These are phyloP conservation scores for Rhinolophus ferrumequinum DNA, from an alignment of 2,113 vertebrate species.

Conservation along the genomic window DNA sequence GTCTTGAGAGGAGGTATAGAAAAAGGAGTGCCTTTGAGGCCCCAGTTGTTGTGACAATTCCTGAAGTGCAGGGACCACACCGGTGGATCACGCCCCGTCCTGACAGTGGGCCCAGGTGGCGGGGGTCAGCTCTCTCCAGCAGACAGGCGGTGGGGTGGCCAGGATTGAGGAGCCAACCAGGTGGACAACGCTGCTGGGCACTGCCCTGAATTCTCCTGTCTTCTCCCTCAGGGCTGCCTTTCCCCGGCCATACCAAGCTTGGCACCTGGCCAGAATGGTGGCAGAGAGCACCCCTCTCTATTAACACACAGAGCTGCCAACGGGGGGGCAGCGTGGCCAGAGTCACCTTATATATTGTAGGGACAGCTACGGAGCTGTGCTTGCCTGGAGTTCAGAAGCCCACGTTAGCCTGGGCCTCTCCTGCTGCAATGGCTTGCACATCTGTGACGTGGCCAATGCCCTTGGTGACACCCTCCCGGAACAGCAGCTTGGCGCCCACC, in stretches of 20 bases:
- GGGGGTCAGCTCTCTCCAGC: constrained; percentile 4
- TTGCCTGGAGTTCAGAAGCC: constrained; percentile 84
- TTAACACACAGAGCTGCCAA: constrained; percentile 71
- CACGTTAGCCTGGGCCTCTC: constrained; percentile 84
- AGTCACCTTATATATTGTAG: constrained; percentile 76
- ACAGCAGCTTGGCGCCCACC: constrained; percentile 96
- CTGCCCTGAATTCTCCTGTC: constrained; percentile 50
- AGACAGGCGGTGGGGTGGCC: background rate
- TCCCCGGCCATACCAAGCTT: constrained; percentile 57
- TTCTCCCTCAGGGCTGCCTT: constrained; percentile 57
- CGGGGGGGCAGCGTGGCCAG: constrained; percentile 61
- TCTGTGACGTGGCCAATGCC: constrained; percentile 97
- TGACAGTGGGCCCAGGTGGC: background rate
- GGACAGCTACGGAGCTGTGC: constrained; percentile 70
- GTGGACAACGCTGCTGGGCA: constrained; percentile 9
- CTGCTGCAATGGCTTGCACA: constrained; percentile 90
- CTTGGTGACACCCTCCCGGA: constrained; percentile 97
- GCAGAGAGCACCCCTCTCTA: constrained; percentile 2
- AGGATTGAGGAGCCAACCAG: constrained; percentile 29
- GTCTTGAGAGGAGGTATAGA: constrained; percentile 76
- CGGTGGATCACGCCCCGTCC: background rate
- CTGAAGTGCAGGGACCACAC: constrained; percentile 60
- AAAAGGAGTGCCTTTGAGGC: constrained; percentile 60
- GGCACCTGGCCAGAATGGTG: constrained; percentile 31
- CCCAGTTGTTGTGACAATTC: constrained; percentile 53